Evolutionary conservation across 2,888 invertebrate species (phyloP), one percentile per base, ranked within the genome.

Genomic region (Pristionchus mayeri): DNA sequence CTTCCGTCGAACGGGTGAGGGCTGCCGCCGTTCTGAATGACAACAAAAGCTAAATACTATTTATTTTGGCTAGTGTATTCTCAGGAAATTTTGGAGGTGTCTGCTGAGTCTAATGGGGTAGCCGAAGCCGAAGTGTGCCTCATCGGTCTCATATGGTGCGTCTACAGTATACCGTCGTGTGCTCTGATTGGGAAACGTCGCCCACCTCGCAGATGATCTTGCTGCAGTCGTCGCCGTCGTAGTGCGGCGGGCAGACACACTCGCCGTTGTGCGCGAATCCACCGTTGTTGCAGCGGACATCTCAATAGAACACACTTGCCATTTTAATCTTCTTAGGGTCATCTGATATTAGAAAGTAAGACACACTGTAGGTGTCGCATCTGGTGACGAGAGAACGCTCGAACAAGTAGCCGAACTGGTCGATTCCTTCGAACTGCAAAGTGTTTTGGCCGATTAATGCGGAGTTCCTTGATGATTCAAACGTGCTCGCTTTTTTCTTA

Each of bases 341-440:
- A n/a, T n/a, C n/a, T n/a, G n/a, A n/a, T n/a, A n/a, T n/a, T n/a
- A n/a, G n/a, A n/a, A n/a, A n/a, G n/a, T n/a, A n/a, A n/a, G n/a
- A n/a, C n/a, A n/a, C n/a, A 87, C 87, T 63, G 50, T 81, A 67
- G 76, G 86, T 89, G 34, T 86, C 85, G 86, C 91, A 91, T 16
- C 87, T 80, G 2, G 90, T 84, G 54, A 87, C 87, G 4, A 86
- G 60, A 40, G 87, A 88, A 48, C 91, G 86, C 78, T 91, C 89
- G 83, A 91, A 91, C 13, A 90, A 85, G 85, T 88, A 89, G n/a
- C 91, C 91, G 84, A 87, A 90, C 82, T 90, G 91, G 85, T 91
- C 91, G 34, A 91, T 87, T 75, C 91, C 91, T 54, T 89, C 86
- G 86, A 90, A 91, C 86, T 87, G 75, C 83, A 87, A 86, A n/a